phyloP scores from a whole-genome alignment of 2,888 invertebrate genomes.

The Ichneumoninae sp. region DNA sequence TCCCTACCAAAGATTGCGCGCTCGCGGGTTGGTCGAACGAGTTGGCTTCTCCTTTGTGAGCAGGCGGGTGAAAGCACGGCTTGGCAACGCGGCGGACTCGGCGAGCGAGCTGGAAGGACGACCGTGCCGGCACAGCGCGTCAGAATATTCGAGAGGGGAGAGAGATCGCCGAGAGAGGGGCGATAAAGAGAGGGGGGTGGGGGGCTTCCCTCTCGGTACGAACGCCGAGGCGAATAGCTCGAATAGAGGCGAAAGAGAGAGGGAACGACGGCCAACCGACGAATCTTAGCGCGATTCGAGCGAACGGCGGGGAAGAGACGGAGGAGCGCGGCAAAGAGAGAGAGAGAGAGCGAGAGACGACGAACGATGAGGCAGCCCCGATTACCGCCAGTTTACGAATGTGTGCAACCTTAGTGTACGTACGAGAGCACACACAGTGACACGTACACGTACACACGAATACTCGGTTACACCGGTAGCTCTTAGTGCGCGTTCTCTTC shows the following conservation, averaged over 20 bases:
- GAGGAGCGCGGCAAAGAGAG: conserved; percentile 57
- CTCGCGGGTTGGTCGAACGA: conserved; percentile 77
- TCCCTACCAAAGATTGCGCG: conserved; percentile 74
- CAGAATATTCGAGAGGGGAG: conserved; percentile 44
- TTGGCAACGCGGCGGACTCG: conserved; percentile 82
- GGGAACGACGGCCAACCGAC: conserved; percentile 57
- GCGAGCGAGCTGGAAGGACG: conserved; percentile 78
- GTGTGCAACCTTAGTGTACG: conserved; percentile 35
- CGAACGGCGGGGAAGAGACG: conserved; percentile 64
- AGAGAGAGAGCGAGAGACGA: conserved; percentile 44
- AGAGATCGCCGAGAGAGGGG: conserved; percentile 13
- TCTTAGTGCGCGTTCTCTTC: conserved; percentile 42
- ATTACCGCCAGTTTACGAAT: conserved; percentile 59
- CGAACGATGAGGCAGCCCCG: conserved; percentile 55
- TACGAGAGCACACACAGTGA: not conserved
- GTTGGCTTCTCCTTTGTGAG: conserved; percentile 84
- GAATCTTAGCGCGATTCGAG: conserved; percentile 65
- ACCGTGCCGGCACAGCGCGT: conserved; percentile 62
- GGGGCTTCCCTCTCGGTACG: conserved; percentile 24
- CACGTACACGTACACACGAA: conserved; percentile 18
- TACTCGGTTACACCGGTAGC: conserved; percentile 33
- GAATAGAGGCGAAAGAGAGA: conserved; percentile 67
- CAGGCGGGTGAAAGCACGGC: conserved; percentile 81
- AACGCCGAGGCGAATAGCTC: conserved; percentile 68
- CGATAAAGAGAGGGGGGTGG: conserved; percentile 23